phyloP scores from a whole-genome alignment of 1,140 invertebrate species.

The Pygmarrhopalites habei region DNA sequence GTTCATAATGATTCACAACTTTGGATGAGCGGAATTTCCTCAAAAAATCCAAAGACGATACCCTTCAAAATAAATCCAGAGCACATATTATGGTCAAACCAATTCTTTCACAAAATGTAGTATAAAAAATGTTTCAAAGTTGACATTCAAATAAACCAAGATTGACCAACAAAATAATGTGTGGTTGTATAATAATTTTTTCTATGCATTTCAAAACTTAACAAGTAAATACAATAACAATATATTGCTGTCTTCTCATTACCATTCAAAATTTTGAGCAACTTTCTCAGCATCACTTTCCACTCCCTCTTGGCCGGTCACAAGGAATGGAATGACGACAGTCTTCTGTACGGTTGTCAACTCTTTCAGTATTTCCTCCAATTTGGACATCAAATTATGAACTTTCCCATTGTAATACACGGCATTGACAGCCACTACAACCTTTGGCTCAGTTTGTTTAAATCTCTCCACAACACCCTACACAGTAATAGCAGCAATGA shows the following conservation, averaged over 20 bases:
- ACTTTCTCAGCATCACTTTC: too few relatives aligned
- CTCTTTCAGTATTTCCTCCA: constrained; percentile 48
- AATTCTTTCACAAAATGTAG: too few relatives aligned
- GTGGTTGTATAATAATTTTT: too few relatives aligned
- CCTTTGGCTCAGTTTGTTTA: constrained; percentile 50
- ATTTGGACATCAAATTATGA: constrained; percentile 49
- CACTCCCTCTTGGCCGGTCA: too few relatives aligned
- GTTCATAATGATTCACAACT: constrained; percentile 44
- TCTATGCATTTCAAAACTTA: too few relatives aligned
- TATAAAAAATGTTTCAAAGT: too few relatives aligned
- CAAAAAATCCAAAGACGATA: constrained; percentile 24
- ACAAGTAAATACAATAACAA: too few relatives aligned
- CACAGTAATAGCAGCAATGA: too few relatives aligned
- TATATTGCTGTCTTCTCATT: too few relatives aligned
- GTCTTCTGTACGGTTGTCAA: constrained; percentile 48
- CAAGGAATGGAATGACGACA: constrained; percentile 48
- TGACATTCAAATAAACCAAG: too few relatives aligned
- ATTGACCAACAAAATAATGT: too few relatives aligned
- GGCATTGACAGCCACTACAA: constrained; percentile 51
- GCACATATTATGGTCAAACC: not conserved
- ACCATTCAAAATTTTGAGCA: too few relatives aligned
- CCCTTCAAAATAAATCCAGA: constrained; percentile 18
- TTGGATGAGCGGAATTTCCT: constrained; percentile 10
- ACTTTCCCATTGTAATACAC: constrained; percentile 54
- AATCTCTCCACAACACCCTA: constrained; percentile 49